These are phyloP conservation scores for Deroptyus accipitrinus DNA, from an alignment of 2,113 vertebrate species.

Conservation along the genomic window DNA sequence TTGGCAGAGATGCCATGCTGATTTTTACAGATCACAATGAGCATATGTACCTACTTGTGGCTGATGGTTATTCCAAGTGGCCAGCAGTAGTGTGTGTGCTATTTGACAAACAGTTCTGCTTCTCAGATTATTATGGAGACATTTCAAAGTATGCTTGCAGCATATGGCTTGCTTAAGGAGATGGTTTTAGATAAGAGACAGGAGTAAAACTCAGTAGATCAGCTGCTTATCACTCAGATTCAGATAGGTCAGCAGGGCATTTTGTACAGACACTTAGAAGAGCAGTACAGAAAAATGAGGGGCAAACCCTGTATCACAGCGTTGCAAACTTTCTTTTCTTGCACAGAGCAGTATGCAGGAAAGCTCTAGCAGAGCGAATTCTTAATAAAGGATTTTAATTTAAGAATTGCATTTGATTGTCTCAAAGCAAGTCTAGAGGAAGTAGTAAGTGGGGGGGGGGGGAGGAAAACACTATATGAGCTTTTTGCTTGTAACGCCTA, in stretches of 20 bases:
- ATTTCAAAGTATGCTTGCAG: constrained; percentile 49
- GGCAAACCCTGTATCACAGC: background rate
- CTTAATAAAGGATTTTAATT: background rate
- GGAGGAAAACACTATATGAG: background rate
- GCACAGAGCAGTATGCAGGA: background rate
- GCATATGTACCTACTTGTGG: constrained; percentile 46
- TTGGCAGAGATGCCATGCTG: constrained; percentile 23
- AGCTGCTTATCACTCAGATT: constrained; percentile 46
- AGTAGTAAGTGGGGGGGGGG: background rate
- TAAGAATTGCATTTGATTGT: background rate
- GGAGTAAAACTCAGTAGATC: constrained; percentile 9
- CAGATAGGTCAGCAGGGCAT: background rate
- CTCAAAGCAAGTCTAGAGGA: background rate
- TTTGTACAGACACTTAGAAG: background rate
- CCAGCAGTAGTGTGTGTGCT: constrained; percentile 16
- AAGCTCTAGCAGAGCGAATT: background rate
- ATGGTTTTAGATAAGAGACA: background rate
- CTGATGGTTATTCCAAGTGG: constrained; percentile 55
- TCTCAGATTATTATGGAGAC: constrained; percentile 14
- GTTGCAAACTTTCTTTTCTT: background rate
- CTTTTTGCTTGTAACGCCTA: background rate
- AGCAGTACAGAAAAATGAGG: background rate
- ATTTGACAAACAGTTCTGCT: constrained; percentile 51
- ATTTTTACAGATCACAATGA: constrained; percentile 40
- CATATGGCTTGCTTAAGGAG: constrained; percentile 53